Percentiles rank a stretch among this genome's conserved stretches.
These are phyloP conservation scores for Ophioninae sp. DNA, from an alignment of 2,888 invertebrate genomes.

Conservation along the genomic window DNA sequence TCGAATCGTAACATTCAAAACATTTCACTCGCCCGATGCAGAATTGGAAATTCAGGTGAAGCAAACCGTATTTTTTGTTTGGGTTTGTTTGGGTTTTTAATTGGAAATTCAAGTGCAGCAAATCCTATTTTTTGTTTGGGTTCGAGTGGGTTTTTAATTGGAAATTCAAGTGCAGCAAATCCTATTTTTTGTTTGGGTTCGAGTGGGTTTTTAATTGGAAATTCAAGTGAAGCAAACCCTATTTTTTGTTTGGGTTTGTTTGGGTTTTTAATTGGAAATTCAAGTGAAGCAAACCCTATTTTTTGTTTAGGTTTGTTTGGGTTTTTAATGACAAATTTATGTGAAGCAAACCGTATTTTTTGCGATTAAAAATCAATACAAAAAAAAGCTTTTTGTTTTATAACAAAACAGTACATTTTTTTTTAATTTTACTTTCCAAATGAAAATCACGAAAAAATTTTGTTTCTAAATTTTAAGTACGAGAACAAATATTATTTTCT, in stretches of 20 bases:
- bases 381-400: background rate
- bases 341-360: background rate
- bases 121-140: background rate
- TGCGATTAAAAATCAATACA: background rate
- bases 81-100: background rate
- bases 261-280: background rate
- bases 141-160: background rate
- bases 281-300: conserved; percentile 55
- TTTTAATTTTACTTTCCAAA: too few species aligned
- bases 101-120: too few species aligned
- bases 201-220: too few species aligned
- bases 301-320: too few species aligned
- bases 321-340: too few species aligned
- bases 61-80: background rate
- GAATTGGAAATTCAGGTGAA: conserved; percentile 67
- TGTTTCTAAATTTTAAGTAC: too few species aligned
- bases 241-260: background rate
- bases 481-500: too few species aligned
- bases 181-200: too few species aligned
- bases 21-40: conserved; percentile 66
- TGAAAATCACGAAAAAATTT: too few species aligned
- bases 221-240: too few species aligned
- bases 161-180: conserved; percentile 56
- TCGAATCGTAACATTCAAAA: conserved; percentile 63
- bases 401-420: too few species aligned